These are phyloP conservation scores for Caprella mutica DNA, from an alignment of 2,888 invertebrate genomes.

Conservation along the genomic window DNA sequence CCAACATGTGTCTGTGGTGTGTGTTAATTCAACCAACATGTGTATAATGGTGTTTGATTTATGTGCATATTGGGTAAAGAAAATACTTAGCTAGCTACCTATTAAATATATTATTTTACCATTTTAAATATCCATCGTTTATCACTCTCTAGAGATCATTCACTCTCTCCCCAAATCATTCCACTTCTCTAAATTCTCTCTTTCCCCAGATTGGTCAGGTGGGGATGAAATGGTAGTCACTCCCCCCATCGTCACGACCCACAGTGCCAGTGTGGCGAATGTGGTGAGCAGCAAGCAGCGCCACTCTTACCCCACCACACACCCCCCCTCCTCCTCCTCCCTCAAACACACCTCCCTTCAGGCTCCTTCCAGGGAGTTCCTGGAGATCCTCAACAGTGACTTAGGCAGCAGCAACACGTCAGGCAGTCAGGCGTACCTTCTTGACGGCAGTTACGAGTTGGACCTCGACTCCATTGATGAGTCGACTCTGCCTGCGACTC, in stretches of 20 bases:
- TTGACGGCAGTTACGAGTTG: constrained; percentile 27
- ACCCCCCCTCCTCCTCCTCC: background rate
- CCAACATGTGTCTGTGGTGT: too few relatives aligned
- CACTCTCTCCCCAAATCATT: too few relatives aligned
- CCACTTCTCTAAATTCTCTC: too few relatives aligned
- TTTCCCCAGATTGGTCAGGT: too few relatives aligned
- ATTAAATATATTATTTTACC: too few relatives aligned
- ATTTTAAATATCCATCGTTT: too few relatives aligned
- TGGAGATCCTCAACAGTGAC: background rate
- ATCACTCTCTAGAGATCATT: too few relatives aligned
- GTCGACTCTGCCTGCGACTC: background rate
- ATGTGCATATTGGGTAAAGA: too few relatives aligned
- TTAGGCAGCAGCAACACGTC: constrained; percentile 16
- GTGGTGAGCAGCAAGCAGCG: constrained; percentile 2
- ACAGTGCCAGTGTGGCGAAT: constrained; percentile 2
- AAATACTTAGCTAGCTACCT: too few relatives aligned
- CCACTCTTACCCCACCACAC: background rate
- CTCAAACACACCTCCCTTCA: background rate
- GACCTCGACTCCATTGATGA: constrained; percentile 33
- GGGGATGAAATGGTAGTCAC: background rate
- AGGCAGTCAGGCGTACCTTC: constrained; percentile 28
- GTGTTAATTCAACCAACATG: too few relatives aligned
- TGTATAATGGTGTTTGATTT: too few relatives aligned
- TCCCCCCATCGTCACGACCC: background rate
- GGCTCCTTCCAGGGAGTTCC: background rate